Evolutionary conservation across 2,888 invertebrate genomes (phyloP).

Genomic region (Celastrina argiolus): DNA sequence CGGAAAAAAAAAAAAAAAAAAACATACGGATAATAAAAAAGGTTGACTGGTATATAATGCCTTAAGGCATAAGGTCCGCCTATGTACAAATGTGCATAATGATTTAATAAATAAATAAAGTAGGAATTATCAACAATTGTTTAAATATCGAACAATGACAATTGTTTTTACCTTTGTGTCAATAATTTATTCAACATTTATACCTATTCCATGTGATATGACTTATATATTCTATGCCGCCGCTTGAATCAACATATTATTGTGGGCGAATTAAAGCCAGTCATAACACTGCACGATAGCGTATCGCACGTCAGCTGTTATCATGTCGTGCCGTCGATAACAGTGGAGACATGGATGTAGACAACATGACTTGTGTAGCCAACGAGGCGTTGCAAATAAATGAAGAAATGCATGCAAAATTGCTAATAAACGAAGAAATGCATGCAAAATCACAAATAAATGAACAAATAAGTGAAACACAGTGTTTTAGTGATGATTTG

Average conservation of each 20-base stretch:
- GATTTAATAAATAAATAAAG: too few relatives aligned
- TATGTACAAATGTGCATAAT: too few relatives aligned
- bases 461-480: neutral
- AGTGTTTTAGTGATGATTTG: neutral
- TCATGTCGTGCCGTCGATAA: neutral
- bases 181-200: neutral
- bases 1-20: too few relatives aligned
- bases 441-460: neutral
- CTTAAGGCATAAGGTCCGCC: too few relatives aligned
- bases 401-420: neutral
- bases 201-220: neutral
- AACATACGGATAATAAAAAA: too few relatives aligned
- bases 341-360: neutral
- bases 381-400: neutral
- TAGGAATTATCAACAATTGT: too few relatives aligned
- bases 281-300: neutral
- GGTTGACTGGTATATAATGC: too few relatives aligned
- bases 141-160: too few relatives aligned
- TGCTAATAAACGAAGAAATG: neutral
- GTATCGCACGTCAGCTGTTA: neutral
- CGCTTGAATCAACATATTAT: slow-evolving; percentile 5
- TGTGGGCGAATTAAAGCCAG: slow-evolving; percentile 12
- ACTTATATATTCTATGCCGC: neutral
- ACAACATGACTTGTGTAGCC: too few relatives aligned
- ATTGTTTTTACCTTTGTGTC: too few relatives aligned